Evolutionary conservation across 2,888 invertebrate species (phyloP).

Genomic region (Hanleya hanleyi): DNA sequence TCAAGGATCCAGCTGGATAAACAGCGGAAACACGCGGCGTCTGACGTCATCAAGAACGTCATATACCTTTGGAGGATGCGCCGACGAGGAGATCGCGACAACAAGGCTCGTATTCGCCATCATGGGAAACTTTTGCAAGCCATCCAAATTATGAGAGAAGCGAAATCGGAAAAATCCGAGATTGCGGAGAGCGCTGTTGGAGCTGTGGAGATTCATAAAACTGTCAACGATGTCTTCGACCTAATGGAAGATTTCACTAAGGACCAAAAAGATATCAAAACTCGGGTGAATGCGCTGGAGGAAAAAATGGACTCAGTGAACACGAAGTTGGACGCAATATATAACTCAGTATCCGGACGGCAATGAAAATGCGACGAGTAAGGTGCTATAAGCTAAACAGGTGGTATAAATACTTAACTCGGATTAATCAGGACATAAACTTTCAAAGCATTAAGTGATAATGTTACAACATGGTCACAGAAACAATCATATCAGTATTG

Average conservation of each 20-base stretch:
- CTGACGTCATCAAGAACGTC: conserved; percentile 57
- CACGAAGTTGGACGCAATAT: conserved; percentile 45
- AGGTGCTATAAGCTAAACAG: too few relatives aligned
- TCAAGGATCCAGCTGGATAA: conserved; percentile 54
- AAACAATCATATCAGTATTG: too few relatives aligned
- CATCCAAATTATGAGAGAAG: conserved; percentile 52
- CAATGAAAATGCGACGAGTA: too few relatives aligned
- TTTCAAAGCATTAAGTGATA: too few relatives aligned
- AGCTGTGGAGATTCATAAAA: conserved; percentile 7
- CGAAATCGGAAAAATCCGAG: conserved; percentile 37
- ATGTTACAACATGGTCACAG: too few relatives aligned
- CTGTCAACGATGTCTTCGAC: conserved; percentile 48
- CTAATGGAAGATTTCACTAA: conserved; percentile 45
- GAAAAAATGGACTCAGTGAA: conserved; percentile 43
- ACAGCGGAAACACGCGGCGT: conserved; percentile 51
- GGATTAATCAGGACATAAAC: too few relatives aligned
- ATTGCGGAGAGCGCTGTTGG: conserved; percentile 14
- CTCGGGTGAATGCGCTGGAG: conserved; percentile 45
- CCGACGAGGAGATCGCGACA: neutral
- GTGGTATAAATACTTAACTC: too few relatives aligned
- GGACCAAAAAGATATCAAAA: conserved; percentile 45
- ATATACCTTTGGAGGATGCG: conserved; percentile 45
- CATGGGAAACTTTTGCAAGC: conserved; percentile 55
- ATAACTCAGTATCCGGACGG: conserved; percentile 12
- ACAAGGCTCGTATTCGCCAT: conserved; percentile 34